Base-by-base conservation (phyloP, 2,113 vertebrate species). In the Antigone vipio region DNA sequence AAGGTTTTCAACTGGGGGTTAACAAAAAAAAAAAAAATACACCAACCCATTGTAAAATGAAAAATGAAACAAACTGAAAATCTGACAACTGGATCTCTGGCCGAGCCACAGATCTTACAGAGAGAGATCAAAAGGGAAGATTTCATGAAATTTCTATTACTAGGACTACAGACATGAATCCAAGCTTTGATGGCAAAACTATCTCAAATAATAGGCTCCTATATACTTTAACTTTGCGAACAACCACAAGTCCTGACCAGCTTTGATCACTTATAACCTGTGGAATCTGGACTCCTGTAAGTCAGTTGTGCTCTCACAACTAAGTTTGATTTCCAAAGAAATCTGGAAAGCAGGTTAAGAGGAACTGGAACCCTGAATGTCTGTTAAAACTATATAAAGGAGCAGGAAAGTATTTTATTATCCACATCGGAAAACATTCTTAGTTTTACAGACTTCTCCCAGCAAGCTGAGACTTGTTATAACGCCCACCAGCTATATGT, bases 391-490 rank as follows among this genome's bases (percentile, higher is more conserved):
- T 58, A 69, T 55, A 89, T 73, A 84, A 95, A 88, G 69, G 75
- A 91, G 50, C 42, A 87, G 34, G 53, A 74, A 92, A 60, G 64
- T 44, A 76, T 86, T 97, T 96, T 82, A 92, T 85, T 95, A 81
- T 64, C 92, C 62, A 92, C 82, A 64, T 17, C 3, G 26, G 69
- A 96, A 86, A 97, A 62, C 90, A 85, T 32, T 86, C 50, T 92
- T 78, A 76, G 74, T 92, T 96, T 97, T 94, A 96, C 68, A 96
- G 85, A 96, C 79, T 97, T 88, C 77, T 90, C 66, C 89, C 79
- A 91, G 76, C 67, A 84, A 88, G 58, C 66, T 73, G 44, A 88
- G 79, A 89, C 59, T 92, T 89, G 68, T 92, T 97, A 89, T 44
- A 88, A 87, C 9, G 19, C 40, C 44, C 78, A 80, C 50, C 85